A percentile compares a stretch with the other conserved stretches of the same genome.
Evolutionary conservation across 2,797 vertebrate genomes (phyloP).

Genomic region (Morelia viridis): DNA sequence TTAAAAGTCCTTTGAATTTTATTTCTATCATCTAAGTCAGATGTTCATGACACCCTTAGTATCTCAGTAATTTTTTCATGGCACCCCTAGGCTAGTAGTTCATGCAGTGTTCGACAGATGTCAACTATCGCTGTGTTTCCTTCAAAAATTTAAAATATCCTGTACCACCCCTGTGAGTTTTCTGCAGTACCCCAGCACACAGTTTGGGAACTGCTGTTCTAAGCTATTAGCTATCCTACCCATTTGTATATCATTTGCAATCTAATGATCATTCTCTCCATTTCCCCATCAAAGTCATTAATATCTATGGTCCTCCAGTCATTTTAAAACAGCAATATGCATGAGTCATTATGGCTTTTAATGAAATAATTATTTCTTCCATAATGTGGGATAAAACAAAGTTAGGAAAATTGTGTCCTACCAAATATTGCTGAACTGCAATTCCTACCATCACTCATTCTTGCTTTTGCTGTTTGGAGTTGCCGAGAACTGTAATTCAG

Average conservation of each 20-base stretch:
- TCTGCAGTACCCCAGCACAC: not conserved
- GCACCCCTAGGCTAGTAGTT: not conserved
- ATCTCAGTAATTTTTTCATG: not conserved
- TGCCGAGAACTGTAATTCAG: not conserved
- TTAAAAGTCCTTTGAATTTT: not conserved
- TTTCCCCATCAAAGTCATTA: not conserved
- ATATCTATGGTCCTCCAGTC: not conserved
- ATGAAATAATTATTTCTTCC: not conserved
- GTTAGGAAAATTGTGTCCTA: not conserved
- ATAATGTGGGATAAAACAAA: not conserved
- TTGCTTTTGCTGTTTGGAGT: not conserved
- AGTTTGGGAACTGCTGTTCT: not conserved
- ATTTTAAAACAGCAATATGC: not conserved
- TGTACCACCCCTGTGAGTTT: not conserved
- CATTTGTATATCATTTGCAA: not conserved
- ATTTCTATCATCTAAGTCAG: not conserved
- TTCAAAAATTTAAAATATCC: not conserved
- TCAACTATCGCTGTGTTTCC: not conserved
- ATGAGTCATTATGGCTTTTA: not conserved
- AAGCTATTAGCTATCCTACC: not conserved
- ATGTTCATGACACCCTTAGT: not conserved
- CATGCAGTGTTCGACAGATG: not conserved
- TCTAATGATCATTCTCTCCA: not conserved
- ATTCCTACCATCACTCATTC: not conserved
- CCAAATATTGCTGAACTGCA: not conserved